Base-by-base conservation (phyloP, 2,888 invertebrate species). In the Micropterix aruncella region DNA sequence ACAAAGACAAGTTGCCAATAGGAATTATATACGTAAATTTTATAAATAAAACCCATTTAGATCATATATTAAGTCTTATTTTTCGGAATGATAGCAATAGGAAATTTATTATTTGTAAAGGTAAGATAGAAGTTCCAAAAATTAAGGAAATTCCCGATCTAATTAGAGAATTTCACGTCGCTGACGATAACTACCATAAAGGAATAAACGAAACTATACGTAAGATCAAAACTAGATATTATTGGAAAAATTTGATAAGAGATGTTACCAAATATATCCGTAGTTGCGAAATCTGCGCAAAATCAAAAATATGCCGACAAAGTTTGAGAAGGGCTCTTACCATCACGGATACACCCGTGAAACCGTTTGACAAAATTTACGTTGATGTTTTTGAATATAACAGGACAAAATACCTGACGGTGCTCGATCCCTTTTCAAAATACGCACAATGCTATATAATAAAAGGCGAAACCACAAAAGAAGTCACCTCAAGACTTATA, bases 401-500 rank as follows among this genome's bases (percentile, higher is more conserved):
- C 16, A 18, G 7, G 7, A 7, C 7, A 41, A 12, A 19, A 12
- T 41, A 9, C n/a, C 19, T 41, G 2, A 19, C 19, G 7, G 3
- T 9, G 4, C 7, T 41, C 19, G 41, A 41, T n/a, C 15, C 41
- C 18, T 41, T 41, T 14, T 18, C 18, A 9, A 41, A 41, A 18
- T 18, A 18, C 3, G 19, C 17, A 15, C n/a, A 18, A 18, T 18
- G 17, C 18, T 4, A 15, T 3, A 9, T 4, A 17, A 41, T 41
- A 2, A 12, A 16, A 15, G 18, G 4, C 38, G 4, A 15, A 3
- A 38, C 7, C 18, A n/a, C 38, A 38, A 2, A 16, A 2, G 38
- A 38, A 38, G 16, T 38, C 7, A 5, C 7, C 16, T 3, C 4
- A 3, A 15, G 16, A 5, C 38, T 38, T 9, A 38, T 38, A n/a